Base-by-base conservation (phyloP, 2,888 invertebrate species). In the Petrolisthes manimaculis region DNA sequence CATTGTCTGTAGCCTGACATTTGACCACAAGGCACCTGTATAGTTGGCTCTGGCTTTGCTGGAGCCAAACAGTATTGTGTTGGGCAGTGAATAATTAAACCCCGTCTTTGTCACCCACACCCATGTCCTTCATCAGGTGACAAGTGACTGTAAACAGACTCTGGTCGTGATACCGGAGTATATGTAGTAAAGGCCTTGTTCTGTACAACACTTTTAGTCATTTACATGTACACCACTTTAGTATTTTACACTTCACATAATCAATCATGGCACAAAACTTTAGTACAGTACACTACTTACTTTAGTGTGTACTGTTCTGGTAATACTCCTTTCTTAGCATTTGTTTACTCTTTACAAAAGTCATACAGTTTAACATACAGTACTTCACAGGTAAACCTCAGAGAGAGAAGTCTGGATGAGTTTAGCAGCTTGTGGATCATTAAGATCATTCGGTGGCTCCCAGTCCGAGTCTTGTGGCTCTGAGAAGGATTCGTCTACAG, bases 391-490 rank as follows among this genome's bases (percentile, higher is more conserved):
- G 61, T 79, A 88, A 5, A 88, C 84, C 69, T 88, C 88, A 75
- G 88, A 88, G n/a, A 81, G 80, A 14, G 88, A 88, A n/a, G 88
- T 88, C 81, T 84, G 88, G 21, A 88, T 84, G 14, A 88, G 75
- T 53, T 81, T 88, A 67, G 84, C 81, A 77, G 88, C 51, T 18
- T 78, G 88, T 74, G 78, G 84, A 56, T 84, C 79, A 69, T 24
- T 81, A 18, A 56, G 37, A 56, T 74, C 61, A 12, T 71, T 71
- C 18, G 79, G 6, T 53, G 88, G 71, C 18, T 88, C 88, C 74
- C 79, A 81, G 61, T 88, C 88, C 0, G 88, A 88, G 53, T 88
- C 88, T 54, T 84, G 88, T 14, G 78, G 84, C 24, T 88, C 88
- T 4, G 88, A 88, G 61, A 88, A 74, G 5, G 84, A 81, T 37